A percentile compares a stretch with the other conserved stretches of the same genome.
phyloP scores from a whole-genome alignment of 2,888 invertebrate species.

The Euproctis similis region DNA sequence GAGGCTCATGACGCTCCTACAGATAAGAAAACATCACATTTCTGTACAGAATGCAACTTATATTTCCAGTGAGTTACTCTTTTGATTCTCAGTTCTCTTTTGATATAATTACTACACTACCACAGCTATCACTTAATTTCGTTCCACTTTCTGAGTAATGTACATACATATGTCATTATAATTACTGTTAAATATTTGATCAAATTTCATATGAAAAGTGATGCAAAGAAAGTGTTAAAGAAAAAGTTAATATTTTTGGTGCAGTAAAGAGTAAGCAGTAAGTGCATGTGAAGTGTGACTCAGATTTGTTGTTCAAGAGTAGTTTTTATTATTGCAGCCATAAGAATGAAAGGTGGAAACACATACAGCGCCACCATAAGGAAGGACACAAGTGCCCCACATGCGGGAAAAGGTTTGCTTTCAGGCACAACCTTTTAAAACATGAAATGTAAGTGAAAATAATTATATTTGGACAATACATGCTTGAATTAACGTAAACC shows the following conservation, averaged over 20 bases:
- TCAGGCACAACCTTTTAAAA: slow-evolving; percentile 38
- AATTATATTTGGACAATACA: not conserved
- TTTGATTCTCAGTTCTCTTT: too few species aligned
- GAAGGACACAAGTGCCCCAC: slow-evolving; percentile 43
- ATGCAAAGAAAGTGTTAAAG: too few species aligned
- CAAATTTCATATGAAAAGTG: too few species aligned
- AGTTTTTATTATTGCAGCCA: slow-evolving; percentile 29
- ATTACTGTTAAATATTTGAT: too few species aligned
- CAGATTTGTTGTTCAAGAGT: not conserved
- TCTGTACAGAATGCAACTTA: slow-evolving; percentile 44
- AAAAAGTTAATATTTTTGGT: not conserved
- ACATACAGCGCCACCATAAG: slow-evolving; percentile 39
- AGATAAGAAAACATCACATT: slow-evolving; percentile 25
- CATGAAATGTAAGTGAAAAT: slow-evolving; percentile 41
- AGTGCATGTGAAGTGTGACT: not conserved
- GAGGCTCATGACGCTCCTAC: not conserved
- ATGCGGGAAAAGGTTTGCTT: slow-evolving; percentile 46
- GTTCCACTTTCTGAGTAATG: too few species aligned
- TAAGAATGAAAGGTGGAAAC: slow-evolving; percentile 49
- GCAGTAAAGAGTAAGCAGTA: too few species aligned
- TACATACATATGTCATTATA: too few species aligned
- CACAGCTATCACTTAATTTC: too few species aligned
- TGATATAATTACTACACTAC: too few species aligned
- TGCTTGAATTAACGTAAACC: too few species aligned
- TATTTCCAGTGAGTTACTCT: slow-evolving; percentile 47